Percentiles rank a stretch among this genome's conserved stretches.
These are phyloP conservation scores for Eulemur albifrons DNA, from an alignment of 2,797 vertebrate genomes.

Conservation along the genomic window DNA sequence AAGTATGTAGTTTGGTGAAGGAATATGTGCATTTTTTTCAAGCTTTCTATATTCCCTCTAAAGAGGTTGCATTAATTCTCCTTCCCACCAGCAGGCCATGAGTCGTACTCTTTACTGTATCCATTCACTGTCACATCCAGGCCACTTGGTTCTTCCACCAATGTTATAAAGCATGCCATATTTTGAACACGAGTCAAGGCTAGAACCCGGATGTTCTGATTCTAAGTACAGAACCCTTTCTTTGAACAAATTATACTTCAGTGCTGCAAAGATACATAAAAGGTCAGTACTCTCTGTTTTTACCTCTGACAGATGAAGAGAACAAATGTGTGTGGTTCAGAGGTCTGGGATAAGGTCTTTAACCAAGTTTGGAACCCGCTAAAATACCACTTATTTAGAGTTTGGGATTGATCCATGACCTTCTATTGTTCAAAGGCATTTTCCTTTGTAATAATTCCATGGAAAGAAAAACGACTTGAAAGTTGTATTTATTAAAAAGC, in stretches of 20 bases:
- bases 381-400: conserved; percentile 32
- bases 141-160: not conserved
- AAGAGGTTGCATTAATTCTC: not conserved
- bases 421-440: conserved; percentile 71
- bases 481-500: conserved; percentile 72
- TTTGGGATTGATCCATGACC: conserved; percentile 59
- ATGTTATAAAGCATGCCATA: not conserved
- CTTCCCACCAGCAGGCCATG: too few relatives aligned
- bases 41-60: not conserved
- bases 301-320: conserved; percentile 3
- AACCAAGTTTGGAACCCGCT: conserved; percentile 16
- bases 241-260: not conserved
- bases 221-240: not conserved
- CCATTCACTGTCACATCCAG: not conserved
- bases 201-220: not conserved
- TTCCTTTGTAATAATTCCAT: conserved; percentile 70
- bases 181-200: not conserved
- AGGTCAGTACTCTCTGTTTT: not conserved
- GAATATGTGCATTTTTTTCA: not conserved
- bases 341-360: not conserved
- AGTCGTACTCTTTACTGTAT: not conserved
- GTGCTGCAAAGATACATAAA: conserved; percentile 11
- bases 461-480: conserved; percentile 59
- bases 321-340: not conserved
- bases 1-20: not conserved